Conservation (phyloP, 2,797 vertebrate species). For the Platalea minor region DNA sequence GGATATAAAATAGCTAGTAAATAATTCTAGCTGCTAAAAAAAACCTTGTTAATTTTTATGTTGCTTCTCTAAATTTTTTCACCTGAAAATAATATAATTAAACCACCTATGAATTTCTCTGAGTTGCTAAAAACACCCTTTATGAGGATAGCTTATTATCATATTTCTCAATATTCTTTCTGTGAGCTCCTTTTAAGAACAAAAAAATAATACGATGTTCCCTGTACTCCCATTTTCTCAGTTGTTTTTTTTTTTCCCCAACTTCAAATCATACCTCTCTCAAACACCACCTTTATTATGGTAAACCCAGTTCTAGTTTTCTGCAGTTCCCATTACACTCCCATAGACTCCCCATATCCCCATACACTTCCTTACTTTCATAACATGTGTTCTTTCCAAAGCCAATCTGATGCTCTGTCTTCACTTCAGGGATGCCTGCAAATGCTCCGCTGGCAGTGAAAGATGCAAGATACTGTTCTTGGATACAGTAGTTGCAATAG, state of each 20-base stretch:
- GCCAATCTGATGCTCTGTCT: background rate
- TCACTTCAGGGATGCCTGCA: background rate
- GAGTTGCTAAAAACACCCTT: accelerated
- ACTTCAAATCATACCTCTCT: background rate
- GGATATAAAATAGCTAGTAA: background rate
- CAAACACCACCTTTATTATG: background rate
- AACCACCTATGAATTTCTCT: background rate
- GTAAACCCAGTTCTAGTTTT: background rate
- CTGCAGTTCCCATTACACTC: background rate
- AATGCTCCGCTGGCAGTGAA: background rate
- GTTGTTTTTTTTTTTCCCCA: background rate
- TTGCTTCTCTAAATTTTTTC: background rate
- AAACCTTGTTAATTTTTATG: background rate
- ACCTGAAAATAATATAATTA: background rate
- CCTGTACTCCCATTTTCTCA: background rate
- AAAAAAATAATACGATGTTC: background rate
- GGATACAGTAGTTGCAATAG: background rate
- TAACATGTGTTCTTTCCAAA: background rate
- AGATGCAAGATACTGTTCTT: background rate
- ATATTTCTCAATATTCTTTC: background rate
- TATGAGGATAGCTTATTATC: background rate
- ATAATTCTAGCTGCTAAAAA: background rate
- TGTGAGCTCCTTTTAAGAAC: background rate
- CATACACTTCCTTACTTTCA: background rate
- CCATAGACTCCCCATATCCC: background rate